Percentiles rank a stretch among this genome's conserved stretches.
Evolutionary conservation across 1,140 invertebrate genomes (phyloP).

Genomic region (Aphelinus certus): DNA sequence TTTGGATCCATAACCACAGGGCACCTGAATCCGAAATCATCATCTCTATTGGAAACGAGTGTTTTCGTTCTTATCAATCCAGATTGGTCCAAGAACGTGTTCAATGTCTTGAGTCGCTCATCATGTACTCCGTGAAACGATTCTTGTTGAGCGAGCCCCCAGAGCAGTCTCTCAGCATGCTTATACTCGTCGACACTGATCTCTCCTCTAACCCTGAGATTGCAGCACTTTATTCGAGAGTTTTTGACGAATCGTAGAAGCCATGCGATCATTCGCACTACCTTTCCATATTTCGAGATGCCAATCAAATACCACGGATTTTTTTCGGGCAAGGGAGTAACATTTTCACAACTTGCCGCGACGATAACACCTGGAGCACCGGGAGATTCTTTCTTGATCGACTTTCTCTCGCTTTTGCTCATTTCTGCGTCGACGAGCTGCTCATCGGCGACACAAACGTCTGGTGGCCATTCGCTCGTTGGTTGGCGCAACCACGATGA

Average conservation of each 20-base stretch:
- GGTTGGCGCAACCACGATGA: constrained; percentile 28
- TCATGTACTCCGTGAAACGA: constrained; percentile 19
- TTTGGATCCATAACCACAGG: constrained; percentile 45
- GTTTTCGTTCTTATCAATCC: too few species aligned
- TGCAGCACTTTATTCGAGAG: constrained; percentile 10
- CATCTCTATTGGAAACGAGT: too few species aligned
- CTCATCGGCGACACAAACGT: too few species aligned
- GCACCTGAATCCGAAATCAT: constrained; percentile 35
- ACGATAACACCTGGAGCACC: neutral
- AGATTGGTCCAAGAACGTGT: too few species aligned
- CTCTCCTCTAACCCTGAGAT: neutral
- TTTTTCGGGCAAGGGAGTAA: neutral
- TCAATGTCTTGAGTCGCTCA: too few species aligned
- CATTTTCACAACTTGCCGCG: neutral
- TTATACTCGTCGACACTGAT: neutral
- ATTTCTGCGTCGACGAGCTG: too few species aligned
- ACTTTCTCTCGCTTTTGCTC: too few species aligned
- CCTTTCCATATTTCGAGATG: constrained; percentile 41
- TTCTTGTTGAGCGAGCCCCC: constrained; percentile 37
- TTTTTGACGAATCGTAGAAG: constrained; percentile 43
- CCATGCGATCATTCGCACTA: constrained; percentile 44
- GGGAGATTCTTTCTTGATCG: neutral
- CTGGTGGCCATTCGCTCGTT: too few species aligned
- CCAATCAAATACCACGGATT: constrained; percentile 17
- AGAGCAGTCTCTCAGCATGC: neutral